Evolutionary conservation across 2,113 vertebrate species (phyloP).

Genomic region (Nannospalax galili): DNA sequence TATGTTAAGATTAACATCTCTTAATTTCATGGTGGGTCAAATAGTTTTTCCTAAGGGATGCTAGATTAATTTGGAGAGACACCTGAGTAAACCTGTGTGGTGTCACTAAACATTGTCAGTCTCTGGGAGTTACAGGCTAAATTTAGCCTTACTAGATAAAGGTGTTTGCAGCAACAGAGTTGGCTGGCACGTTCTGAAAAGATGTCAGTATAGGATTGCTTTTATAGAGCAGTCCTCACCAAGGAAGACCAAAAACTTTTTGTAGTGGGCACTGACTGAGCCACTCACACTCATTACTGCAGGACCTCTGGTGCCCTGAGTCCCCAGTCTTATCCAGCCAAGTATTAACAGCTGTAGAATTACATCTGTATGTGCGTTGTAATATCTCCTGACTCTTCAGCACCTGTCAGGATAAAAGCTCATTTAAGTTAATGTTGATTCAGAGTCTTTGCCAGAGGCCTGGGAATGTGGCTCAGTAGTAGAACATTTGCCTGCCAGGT

Average conservation of each 20-base stretch:
- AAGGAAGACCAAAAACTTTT: neutral
- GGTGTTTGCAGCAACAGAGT: neutral
- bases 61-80: neutral
- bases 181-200: neutral
- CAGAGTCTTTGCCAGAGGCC: neutral
- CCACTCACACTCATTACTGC: accelerated
- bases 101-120: neutral
- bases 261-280: neutral
- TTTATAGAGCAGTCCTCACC: neutral
- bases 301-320: neutral
- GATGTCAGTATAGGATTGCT: accelerated
- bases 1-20: neutral
- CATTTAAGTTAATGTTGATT: neutral
- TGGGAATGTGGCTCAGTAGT: neutral
- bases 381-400: accelerated
- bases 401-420: neutral
- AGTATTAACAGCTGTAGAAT: no score
- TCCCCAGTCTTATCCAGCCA: neutral
- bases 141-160: neutral
- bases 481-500: neutral
- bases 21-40: neutral
- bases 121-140: neutral
- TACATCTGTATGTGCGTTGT: neutral
- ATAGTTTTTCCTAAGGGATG: neutral
- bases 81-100: neutral